Base-by-base conservation (phyloP, 2,888 invertebrate genomes). In the Tipula vernalis region DNA sequence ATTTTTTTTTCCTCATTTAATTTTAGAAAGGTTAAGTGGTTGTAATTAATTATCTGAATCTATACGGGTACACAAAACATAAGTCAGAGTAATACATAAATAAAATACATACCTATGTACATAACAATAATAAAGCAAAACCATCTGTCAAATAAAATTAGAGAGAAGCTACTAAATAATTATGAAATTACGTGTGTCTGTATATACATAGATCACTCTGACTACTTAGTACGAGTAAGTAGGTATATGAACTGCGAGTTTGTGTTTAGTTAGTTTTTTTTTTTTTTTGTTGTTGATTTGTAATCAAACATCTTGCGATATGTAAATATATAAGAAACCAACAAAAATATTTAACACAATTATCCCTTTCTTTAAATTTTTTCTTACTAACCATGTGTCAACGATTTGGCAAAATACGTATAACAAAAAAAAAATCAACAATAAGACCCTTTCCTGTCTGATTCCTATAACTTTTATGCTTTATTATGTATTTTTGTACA, bases 271-370 rank as follows among this genome's bases (percentile, higher is more conserved):
- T n/a, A n/a, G n/a, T 15, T 51, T 51, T 51, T 51, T 71, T 71
- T 71, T 71, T 18, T 28, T 28, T 15, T 51, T 51, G 15, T 51
- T 71, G 28, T 71, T 28, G 71, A 28, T 71, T 71, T 71, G 71
- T 71, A 71, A 71, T 71, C 71, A 71, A 71, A 71, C 71, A 71
- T 71, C 71, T 71, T 71, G 71, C 71, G 71, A 71, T 71, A 71
- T 71, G 71, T 71, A 71, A 71, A 71, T 71, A 71, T 71, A 28
- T 71, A 71, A 28, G 28, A 71, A 28, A 71, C 71, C 71, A 71
- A 71, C 71, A 71, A 71, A 71, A 71, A 18, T 71, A 10, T 28
- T 71, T 71, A 71, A 71, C 71, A 71, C 71, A 71, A 71, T 71
- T 71, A 71, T 71, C 71, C 71, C 71, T 71, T 71, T 71, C 71